phyloP scores from a whole-genome alignment of 2,113 vertebrate genomes.

The Rallus limicola region DNA sequence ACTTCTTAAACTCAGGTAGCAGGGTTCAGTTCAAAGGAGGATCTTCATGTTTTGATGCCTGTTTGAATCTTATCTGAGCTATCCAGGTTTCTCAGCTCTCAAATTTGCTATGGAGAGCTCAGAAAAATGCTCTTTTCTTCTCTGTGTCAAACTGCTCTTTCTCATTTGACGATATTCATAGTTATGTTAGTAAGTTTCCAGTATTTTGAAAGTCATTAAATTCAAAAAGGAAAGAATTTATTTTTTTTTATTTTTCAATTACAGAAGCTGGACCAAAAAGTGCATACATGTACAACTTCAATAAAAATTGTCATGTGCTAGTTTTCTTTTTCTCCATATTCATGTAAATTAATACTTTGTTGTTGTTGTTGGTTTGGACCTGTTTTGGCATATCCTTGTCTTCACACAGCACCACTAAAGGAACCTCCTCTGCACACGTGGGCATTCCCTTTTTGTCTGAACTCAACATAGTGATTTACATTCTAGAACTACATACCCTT shows the following conservation, averaged over 20 bases:
- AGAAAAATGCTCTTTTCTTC: neutral
- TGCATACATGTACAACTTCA: neutral
- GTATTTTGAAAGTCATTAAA: neutral
- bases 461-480: neutral
- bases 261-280: neutral
- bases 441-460: neutral
- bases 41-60: neutral
- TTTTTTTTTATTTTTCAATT: neutral
- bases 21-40: neutral
- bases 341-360: neutral
- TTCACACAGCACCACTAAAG: neutral
- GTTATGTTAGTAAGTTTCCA: neutral
- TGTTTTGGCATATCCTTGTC: neutral
- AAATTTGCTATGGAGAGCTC: neutral
- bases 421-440: neutral
- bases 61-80: conserved; percentile 5
- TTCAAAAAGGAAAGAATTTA: neutral
- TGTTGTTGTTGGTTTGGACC: too few relatives aligned
- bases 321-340: neutral
- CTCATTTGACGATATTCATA: neutral
- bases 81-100: neutral
- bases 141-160: neutral
- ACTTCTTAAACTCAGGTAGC: neutral
- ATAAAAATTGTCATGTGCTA: neutral
- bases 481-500: neutral